Evolutionary conservation across 2,113 vertebrate species (phyloP).

Genomic region (Artemisiospiza belli): DNA sequence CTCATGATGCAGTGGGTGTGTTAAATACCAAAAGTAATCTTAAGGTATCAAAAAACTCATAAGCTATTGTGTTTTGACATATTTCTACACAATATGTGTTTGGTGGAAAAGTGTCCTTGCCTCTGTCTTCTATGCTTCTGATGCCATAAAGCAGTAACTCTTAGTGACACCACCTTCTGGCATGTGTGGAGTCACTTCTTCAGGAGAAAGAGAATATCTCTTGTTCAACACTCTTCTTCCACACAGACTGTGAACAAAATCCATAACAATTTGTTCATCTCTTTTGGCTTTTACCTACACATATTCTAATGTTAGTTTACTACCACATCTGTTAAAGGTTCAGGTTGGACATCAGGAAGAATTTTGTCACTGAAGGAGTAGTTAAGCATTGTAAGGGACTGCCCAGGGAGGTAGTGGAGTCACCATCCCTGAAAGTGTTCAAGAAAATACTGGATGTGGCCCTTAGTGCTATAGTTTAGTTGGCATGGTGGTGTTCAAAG

Average conservation of each 20-base stretch:
- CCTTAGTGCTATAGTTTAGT: neutral
- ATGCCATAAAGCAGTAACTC: neutral
- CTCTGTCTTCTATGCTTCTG: neutral
- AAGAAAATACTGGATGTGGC: rapidly evolving
- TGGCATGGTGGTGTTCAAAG: neutral
- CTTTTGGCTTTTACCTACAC: neutral
- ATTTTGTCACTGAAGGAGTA: neutral
- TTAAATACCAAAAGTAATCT: neutral
- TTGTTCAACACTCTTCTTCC: neutral
- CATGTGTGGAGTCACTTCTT: neutral
- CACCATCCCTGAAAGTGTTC: neutral
- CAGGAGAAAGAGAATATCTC: neutral
- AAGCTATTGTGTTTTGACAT: neutral
- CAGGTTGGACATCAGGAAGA: neutral
- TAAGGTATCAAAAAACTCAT: neutral
- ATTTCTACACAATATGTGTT: neutral
- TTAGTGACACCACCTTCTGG: neutral
- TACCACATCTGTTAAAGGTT: neutral
- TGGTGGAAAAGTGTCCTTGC: rapidly evolving
- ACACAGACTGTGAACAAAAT: neutral
- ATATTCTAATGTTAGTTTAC: neutral
- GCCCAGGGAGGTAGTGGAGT: neutral
- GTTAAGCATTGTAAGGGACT: neutral
- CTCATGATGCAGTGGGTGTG: neutral
- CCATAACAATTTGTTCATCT: neutral